Base-by-base conservation (phyloP, 2,888 invertebrate genomes). In the Ditylenchus weischeri region DNA sequence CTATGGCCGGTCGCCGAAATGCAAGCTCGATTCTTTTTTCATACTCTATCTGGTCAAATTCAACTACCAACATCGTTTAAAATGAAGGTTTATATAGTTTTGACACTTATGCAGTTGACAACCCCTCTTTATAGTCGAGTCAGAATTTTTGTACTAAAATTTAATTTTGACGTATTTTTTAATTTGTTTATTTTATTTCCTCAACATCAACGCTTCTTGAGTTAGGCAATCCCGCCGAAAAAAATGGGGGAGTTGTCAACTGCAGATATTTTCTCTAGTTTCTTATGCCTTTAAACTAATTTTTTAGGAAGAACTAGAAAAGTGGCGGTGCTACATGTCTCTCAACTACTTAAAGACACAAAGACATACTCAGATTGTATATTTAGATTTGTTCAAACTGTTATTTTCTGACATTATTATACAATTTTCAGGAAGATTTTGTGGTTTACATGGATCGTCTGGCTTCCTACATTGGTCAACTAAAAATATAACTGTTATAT, bases 281-380 rank as follows among this genome's bases (percentile, higher is more conserved):
- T 54, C 18, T 54, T 7, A 50, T 50, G 50, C 50, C 8, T 29
- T 54, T 54, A 1, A 11, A 54, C 11, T 7, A 29, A 54, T 29
- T 23, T 54, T 29, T 18, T 64, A 43, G 43, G 43, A 10, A 3
- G 57, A 63, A 35, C 48, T 67, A 57, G 67, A 67, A 19, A 48
- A 57, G 35, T 54, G 64, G 29, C 64, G 73, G 18, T 73, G 73
- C 19, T 43, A 72, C 54, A 50, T 77, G 38, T 71, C 69, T 0
- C 36, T 77, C 48, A 62, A 75, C 43, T 76, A 57, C 61, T 48
- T 75, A 21, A 74, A 72, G 51, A 75, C 75, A 10, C 59, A 70
- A n/a, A 64, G 75, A 48, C 76, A 75, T 61, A 77, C 75, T 7
- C 76, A 77, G 57, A 71, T 73, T 51, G 73, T 74, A 47, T 43